Evolutionary conservation across 2,113 vertebrate species (phyloP).

Genomic region (Struthio camelus): DNA sequence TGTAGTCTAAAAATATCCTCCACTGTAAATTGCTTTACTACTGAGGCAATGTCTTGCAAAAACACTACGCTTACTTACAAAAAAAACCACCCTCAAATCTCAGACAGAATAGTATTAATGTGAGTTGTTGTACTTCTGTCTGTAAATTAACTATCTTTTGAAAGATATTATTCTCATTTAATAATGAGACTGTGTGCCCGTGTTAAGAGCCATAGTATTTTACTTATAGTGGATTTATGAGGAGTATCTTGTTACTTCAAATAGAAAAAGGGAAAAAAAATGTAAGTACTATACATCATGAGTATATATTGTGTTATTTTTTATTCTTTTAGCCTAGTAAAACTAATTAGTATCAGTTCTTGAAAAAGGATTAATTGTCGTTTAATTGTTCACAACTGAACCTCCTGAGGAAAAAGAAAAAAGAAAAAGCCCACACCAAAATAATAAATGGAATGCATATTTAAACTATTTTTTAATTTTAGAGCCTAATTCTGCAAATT

Average conservation of each 20-base stretch:
- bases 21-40: constrained; percentile 70
- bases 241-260: constrained; percentile 44
- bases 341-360: constrained; percentile 37
- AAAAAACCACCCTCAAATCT: neutral
- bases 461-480: neutral
- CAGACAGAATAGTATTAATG: constrained; percentile 65
- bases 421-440: neutral
- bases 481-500: neutral
- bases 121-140: constrained; percentile 60
- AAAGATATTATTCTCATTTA: constrained; percentile 59
- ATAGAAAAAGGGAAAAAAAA: neutral
- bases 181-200: constrained; percentile 41
- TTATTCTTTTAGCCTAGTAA: constrained; percentile 18
- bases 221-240: constrained; percentile 39
- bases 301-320: constrained; percentile 10
- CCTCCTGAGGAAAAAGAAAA: neutral
- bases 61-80: constrained; percentile 5
- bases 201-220: constrained; percentile 45
- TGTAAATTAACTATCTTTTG: constrained; percentile 58
- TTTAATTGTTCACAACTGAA: constrained; percentile 13
- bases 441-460: neutral
- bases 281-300: constrained; percentile 34
- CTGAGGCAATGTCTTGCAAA: constrained; percentile 65
- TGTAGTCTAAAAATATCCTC: constrained; percentile 71
- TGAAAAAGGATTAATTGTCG: constrained; percentile 41